Base-by-base conservation (phyloP, 2,888 invertebrate species). In the Octodonta nipae region DNA sequence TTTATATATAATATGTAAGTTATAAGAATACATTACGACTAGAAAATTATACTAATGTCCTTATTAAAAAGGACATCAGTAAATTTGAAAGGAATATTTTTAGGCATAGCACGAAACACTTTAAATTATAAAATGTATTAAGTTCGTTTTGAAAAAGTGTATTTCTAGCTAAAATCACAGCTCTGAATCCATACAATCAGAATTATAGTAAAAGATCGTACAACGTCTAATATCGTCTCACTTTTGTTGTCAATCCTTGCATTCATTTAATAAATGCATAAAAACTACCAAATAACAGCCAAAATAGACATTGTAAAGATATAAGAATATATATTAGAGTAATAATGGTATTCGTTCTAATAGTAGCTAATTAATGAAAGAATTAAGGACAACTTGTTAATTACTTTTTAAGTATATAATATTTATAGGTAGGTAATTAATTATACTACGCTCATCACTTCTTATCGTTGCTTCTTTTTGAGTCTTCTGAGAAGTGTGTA, bases 181-280 rank as follows among this genome's bases (percentile, higher is more conserved):
- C 55, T 56, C 51, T 50, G 50, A 51, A 58, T 55, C 47, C 51
- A 49, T 51, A 45, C 45, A 49, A 50, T 54, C 49, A 52, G 51
- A 54, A 49, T 45, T 45, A 45, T 47, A 46, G 44, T 44, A 48
- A 50, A 51, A 48, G 50, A 51, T 58, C 55, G 47, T 58, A 58
- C 56, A 56, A 50, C 49, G 49, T 56, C 58, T 58, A 59, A 59
- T 57, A 49, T 51, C 58, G 55, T 62, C 63, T 63, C 63, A 61
- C 62, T 62, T 63, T 63, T 61, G 59, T 61, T 62, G 62, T 62
- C 61, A 54, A 60, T 60, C 59, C 58, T 54, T 57, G 58, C 58
- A 59, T 60, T 58, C 49, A 29, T 29, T 45, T 49, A 13, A 37
- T 50, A 56, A 61, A 60, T 61, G 60, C 61, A 55, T 52, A 55